These are phyloP conservation scores for Thymallus thymallus DNA, from an alignment of 2,113 vertebrate species.

Conservation along the genomic window DNA sequence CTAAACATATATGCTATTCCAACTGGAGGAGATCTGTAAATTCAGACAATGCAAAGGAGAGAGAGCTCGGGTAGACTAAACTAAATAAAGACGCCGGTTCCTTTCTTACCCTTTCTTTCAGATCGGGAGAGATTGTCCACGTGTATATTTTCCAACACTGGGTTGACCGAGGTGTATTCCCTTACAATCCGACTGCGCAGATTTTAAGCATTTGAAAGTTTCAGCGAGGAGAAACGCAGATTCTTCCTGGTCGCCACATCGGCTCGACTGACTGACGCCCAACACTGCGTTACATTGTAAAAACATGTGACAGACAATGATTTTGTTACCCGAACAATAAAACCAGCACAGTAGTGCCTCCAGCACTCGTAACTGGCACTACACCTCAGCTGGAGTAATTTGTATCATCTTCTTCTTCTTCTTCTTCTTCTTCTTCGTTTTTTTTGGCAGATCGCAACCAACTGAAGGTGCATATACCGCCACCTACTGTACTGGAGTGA, in stretches of 20 bases:
- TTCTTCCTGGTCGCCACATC: background rate
- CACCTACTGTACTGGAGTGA: too few species aligned
- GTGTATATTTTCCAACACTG: background rate
- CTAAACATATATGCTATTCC: too few species aligned
- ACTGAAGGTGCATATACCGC: too few species aligned
- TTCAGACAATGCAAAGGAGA: too few species aligned
- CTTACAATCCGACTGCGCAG: background rate
- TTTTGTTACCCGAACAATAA: background rate
- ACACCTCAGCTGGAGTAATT: background rate
- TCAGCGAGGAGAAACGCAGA: background rate
- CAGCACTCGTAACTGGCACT: constrained; percentile 2
- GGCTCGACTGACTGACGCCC: background rate
- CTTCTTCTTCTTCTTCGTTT: too few species aligned
- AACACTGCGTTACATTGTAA: background rate
- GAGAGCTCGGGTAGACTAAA: too few species aligned
- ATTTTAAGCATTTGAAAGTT: background rate
- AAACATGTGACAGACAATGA: background rate
- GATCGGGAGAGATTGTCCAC: background rate
- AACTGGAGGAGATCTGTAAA: too few species aligned
- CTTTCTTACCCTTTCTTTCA: background rate
- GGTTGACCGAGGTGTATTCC: background rate
- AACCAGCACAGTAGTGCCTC: background rate
- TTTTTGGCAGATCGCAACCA: too few species aligned
- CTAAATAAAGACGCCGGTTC: background rate
- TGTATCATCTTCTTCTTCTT: too few species aligned